Evolutionary conservation across 1,140 invertebrate genomes (phyloP).

Genomic region (Capitella teleta): DNA sequence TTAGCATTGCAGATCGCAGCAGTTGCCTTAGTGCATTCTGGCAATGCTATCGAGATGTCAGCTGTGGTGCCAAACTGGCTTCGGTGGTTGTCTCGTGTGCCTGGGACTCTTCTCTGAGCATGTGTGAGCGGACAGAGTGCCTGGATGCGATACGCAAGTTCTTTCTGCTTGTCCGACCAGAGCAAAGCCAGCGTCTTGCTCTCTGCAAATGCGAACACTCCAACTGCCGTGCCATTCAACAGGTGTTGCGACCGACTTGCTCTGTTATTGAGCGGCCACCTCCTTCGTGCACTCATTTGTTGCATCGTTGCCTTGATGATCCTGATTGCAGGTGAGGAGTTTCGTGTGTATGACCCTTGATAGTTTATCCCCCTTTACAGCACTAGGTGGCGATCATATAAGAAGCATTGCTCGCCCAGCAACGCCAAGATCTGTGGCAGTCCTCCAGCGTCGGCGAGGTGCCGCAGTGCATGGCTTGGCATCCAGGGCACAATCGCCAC

Average conservation of each 20-base stretch:
- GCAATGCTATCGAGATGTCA: not conserved
- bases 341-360: not conserved
- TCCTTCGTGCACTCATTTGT: slow-evolving; percentile 9
- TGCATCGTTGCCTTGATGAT: slow-evolving; percentile 4
- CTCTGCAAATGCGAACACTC: slow-evolving; percentile 3
- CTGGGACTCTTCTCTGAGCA: not conserved
- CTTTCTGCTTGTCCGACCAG: slow-evolving; percentile 1
- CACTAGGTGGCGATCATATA: slow-evolving; percentile 5
- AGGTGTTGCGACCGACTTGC: slow-evolving; percentile 10
- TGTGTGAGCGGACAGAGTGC: slow-evolving; percentile 1
- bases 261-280: slow-evolving; percentile 9
- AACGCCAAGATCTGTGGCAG: slow-evolving; percentile 2
- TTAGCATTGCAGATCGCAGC: no score
- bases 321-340: slow-evolving; percentile 8
- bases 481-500: slow-evolving; percentile 11
- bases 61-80: not conserved
- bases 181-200: not conserved
- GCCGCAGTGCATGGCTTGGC: slow-evolving; percentile 7
- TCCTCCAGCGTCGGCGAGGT: not conserved
- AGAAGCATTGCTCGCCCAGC: slow-evolving; percentile 1
- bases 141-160: slow-evolving; percentile 1
- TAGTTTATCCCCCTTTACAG: slow-evolving; percentile 5
- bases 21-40: slow-evolving; percentile 1
- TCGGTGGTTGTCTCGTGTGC: not conserved
- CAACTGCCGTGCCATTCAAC: slow-evolving; percentile 1